Base-by-base conservation (phyloP, 2,888 invertebrate species). In the Endomychus coccineus region DNA sequence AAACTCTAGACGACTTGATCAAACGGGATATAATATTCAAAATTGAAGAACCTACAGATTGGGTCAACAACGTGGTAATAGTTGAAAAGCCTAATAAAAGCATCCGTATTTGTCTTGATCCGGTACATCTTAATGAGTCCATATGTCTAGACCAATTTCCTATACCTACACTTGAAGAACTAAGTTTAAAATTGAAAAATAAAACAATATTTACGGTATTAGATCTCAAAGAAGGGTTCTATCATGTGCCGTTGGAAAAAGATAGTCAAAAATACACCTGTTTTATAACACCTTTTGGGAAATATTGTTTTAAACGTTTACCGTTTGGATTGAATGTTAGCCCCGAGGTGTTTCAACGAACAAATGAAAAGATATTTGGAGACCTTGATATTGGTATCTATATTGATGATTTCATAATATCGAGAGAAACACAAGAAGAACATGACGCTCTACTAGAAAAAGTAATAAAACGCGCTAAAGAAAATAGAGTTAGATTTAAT, bases 161-260 rank as follows among this genome's bases (percentile, higher is more conserved):
- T 16, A 50, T 50, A 11, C 41, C 48, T 19, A 45, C 45, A 41
- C 22, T 52, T 29, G 42, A 55, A 27, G 48, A 48, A 34, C 21
- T 48, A 34, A 11, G 43, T 31, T 27, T 39, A 36, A 37, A 45
- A 34, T 27, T 44, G 40, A 29, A 40, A 36, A 40, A 38, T 36
- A 43, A 43, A 48, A 39, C 39, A 25, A 30, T 36, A 45, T 50
- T 32, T 46, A 42, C 9, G 53, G 45, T 42, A 43, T 42, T 12
- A 53, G 45, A 60, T 48, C n/a, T 34, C 57, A 31, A 56, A 53
- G 37, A 58, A 24, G 58, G 58, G 4, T 61, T 54, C 43, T 48
- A 51, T 16, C 59, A 62, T 37, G 25, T 54, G 9, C 34, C 37
- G 10, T 31, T 55, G 13, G 50, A 54, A 31, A 43, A 55, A 11